phyloP scores from a whole-genome alignment of 2,888 invertebrate genomes.

The Anoplius nigerrimus region DNA sequence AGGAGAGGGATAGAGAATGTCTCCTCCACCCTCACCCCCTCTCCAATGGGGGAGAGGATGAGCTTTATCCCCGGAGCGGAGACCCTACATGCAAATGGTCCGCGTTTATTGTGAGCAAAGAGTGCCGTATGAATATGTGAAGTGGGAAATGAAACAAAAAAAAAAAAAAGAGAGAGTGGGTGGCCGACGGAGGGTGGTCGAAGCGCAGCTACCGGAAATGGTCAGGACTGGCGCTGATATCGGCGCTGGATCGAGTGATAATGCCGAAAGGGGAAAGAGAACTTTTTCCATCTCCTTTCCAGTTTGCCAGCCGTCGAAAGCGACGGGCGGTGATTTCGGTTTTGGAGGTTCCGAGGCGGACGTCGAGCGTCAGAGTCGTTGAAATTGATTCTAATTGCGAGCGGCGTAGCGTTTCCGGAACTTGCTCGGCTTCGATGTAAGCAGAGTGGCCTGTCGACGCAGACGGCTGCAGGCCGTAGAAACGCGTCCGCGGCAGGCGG shows the following conservation, averaged over 20 bases:
- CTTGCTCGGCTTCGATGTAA: conserved; percentile 61
- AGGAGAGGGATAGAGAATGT: conserved; percentile 43
- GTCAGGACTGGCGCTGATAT: conserved; percentile 17
- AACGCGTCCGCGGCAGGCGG: conserved; percentile 19
- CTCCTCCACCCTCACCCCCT: conserved; percentile 22
- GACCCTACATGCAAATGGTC: conserved; percentile 71
- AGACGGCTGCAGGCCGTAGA: conserved; percentile 31
- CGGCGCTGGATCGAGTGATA: not conserved
- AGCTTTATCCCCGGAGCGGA: conserved; percentile 60
- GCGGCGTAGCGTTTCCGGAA: conserved; percentile 54
- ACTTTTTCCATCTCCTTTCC: too few species aligned
- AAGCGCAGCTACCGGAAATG: conserved; percentile 43
- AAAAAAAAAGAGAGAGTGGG: conserved; percentile 20
- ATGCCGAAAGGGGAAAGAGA: not conserved
- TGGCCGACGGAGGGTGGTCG: conserved; percentile 4
- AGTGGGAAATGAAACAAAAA: conserved; percentile 66
- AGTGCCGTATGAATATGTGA: conserved; percentile 69
- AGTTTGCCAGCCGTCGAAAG: too few species aligned
- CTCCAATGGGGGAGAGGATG: conserved; percentile 24
- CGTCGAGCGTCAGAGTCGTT: conserved; percentile 15
- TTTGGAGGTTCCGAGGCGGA: too few species aligned
- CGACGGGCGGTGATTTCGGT: too few species aligned
- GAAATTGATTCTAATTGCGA: conserved; percentile 36
- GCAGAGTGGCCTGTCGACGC: conserved; percentile 32
- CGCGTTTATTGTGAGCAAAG: conserved; percentile 71